Evolutionary conservation across 2,113 vertebrate genomes (phyloP).

Genomic region (Xiphophorus couchianus): DNA sequence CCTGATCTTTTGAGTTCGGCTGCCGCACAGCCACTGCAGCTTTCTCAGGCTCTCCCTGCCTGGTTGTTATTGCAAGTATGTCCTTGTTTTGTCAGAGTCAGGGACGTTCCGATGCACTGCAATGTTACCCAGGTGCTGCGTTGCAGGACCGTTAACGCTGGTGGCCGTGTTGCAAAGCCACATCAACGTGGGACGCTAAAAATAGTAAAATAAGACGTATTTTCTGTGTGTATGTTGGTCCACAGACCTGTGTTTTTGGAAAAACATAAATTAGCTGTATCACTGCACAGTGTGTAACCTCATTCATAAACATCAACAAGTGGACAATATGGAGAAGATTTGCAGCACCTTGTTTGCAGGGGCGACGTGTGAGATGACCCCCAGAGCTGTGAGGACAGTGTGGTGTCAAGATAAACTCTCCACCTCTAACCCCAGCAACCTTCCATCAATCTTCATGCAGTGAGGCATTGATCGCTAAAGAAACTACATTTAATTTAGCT

Average conservation of each 20-base stretch:
- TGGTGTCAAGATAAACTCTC: slow-evolving; percentile 53
- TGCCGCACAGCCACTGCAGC: slow-evolving; percentile 21
- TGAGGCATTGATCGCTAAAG: slow-evolving; percentile 57
- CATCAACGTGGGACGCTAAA: too few species aligned
- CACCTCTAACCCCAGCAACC: slow-evolving; percentile 48
- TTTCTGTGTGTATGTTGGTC: too few species aligned
- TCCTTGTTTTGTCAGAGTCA: slow-evolving; percentile 22
- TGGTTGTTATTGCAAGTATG: slow-evolving; percentile 29
- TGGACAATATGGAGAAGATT: not conserved
- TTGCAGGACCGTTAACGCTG: slow-evolving; percentile 15
- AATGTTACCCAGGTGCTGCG: slow-evolving; percentile 29
- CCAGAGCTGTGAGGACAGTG: slow-evolving; percentile 42
- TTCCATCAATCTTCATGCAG: slow-evolving; percentile 52
- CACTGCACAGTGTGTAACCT: not conserved
- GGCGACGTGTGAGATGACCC: slow-evolving; percentile 23
- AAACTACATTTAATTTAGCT: slow-evolving; percentile 68
- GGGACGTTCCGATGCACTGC: slow-evolving; percentile 17
- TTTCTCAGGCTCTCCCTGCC: slow-evolving; percentile 10
- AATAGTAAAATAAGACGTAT: too few species aligned
- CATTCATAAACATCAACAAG: not conserved
- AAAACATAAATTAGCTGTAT: too few species aligned
- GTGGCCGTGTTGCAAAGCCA: not conserved
- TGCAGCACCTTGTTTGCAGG: slow-evolving; percentile 36
- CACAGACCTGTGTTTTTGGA: too few species aligned
- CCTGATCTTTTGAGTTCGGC: slow-evolving; percentile 26